Conservation (phyloP, 1,140 invertebrate species). For the Rhopalosiphum padi region DNA sequence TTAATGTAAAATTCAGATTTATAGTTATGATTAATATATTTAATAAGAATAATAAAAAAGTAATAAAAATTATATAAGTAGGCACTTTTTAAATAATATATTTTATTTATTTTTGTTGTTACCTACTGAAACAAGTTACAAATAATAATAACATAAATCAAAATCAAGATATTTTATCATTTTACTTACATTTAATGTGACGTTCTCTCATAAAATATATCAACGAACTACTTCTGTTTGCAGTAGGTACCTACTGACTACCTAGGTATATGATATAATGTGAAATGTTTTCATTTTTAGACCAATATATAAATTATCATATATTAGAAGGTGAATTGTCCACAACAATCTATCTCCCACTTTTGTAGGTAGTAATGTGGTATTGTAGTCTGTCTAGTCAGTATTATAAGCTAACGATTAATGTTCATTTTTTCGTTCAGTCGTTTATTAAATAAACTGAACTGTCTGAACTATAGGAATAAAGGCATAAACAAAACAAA, state of each 20-base stretch:
- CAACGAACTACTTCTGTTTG: neutral
- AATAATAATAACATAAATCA: neutral
- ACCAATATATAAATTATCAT: neutral
- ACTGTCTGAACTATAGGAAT: neutral
- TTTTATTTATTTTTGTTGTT: neutral
- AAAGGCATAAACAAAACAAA: no score
- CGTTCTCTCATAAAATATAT: neutral
- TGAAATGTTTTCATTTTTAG: neutral
- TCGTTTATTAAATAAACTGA: neutral
- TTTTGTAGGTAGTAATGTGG: neutral
- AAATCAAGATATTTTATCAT: neutral
- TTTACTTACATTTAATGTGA: constrained; percentile 10
- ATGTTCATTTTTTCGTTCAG: neutral
- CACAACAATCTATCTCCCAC: neutral
- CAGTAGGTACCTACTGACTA: no score
- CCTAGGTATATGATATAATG: neutral
- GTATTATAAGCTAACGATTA: neutral
- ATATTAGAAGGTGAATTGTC: neutral
- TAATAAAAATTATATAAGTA: neutral
- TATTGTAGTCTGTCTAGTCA: no score
- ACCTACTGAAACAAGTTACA: neutral
- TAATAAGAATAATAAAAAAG: neutral
- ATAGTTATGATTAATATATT: neutral
- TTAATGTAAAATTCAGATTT: neutral
- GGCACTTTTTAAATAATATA: no score